These are phyloP conservation scores for Mesocentrotus franciscanus DNA, from an alignment of 53 echinoderm and acorn worm genomes.

Conservation along the genomic window DNA sequence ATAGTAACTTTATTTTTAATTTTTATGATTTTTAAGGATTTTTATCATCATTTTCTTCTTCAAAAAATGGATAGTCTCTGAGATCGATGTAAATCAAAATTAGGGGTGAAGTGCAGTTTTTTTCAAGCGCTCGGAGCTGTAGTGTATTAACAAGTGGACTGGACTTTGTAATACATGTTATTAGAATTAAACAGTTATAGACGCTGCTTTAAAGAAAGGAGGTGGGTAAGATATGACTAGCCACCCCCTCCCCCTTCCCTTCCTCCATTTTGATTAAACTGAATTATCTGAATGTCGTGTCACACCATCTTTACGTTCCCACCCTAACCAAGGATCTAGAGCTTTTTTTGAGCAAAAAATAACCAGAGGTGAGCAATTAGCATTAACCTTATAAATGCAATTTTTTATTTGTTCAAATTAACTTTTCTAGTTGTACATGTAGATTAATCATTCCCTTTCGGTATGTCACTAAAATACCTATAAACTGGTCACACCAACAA, in stretches of 20 bases:
- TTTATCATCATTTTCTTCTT: too few species aligned
- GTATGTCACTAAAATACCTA: neutral
- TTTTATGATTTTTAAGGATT: too few species aligned
- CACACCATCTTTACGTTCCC: neutral
- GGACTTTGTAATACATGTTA: neutral
- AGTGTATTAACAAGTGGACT: neutral
- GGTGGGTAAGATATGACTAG: neutral
- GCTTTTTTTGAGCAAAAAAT: slow-evolving; percentile 41
- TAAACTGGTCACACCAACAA: too few species aligned
- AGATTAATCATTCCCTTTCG: neutral
- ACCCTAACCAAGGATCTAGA: slow-evolving; percentile 14
- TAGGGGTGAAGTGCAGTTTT: too few species aligned
- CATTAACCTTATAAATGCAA: neutral
- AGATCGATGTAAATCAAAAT: too few species aligned
- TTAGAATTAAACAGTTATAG: neutral
- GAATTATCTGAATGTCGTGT: neutral
- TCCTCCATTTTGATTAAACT: neutral
- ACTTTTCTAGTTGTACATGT: neutral
- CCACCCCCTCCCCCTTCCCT: neutral
- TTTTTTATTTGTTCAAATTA: neutral
- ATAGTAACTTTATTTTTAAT: too few species aligned
- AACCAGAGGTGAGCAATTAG: neutral
- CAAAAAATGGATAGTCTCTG: too few species aligned
- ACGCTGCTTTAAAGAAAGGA: too few species aligned
- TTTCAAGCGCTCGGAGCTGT: too few species aligned